Base-by-base conservation (phyloP, 2,888 invertebrate species). In the Callosobruchus maculatus region DNA sequence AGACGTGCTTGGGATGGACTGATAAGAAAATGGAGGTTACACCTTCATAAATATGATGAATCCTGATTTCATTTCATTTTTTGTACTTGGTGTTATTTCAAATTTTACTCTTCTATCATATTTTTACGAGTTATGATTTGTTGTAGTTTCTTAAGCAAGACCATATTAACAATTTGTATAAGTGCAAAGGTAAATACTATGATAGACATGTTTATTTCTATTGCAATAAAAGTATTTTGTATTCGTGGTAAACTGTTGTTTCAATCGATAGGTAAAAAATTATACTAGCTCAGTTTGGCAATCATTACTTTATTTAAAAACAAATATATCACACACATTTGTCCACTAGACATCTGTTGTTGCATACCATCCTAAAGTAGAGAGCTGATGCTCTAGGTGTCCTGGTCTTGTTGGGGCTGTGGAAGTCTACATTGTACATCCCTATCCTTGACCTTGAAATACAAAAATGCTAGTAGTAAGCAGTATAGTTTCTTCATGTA, bases 1-100 rank as follows among this genome's bases (percentile, higher is more conserved):
- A 91, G 98, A 68, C 90, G 98, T 79, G 97, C 95, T 18, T 99
- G 97, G 94, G 98, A 99, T 86, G 93, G 93, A 30, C 90, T 97
- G 78, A 92, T 98, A 0, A 93, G 92, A 85, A 90, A 94, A 75
- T 98, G 98, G 98, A 91, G 97, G 72, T 92, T 93, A 82, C 91
- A 93, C 80, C 88, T 98, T 70, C 97, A 98, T 84, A 89, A 90
- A 76, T 97, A 92, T 89, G 96, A 96, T 86, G 68, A 68, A 21
- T 68, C 21, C 21, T 68, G 9, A 9, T 68, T 68, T 68, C 21
- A 21, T 68, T 22, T 21, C 20, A 68, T 4, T 9, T 68, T 68
- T 68, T 5, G 9, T 2, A 68, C 21, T 68, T 18, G 13, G 1
- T 49, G 7, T 49, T n/a, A n/a, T n/a, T 49, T 49, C 18, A 49